Evolutionary conservation across 2,797 vertebrate genomes (phyloP).

Genomic region (Cuculus canorus): DNA sequence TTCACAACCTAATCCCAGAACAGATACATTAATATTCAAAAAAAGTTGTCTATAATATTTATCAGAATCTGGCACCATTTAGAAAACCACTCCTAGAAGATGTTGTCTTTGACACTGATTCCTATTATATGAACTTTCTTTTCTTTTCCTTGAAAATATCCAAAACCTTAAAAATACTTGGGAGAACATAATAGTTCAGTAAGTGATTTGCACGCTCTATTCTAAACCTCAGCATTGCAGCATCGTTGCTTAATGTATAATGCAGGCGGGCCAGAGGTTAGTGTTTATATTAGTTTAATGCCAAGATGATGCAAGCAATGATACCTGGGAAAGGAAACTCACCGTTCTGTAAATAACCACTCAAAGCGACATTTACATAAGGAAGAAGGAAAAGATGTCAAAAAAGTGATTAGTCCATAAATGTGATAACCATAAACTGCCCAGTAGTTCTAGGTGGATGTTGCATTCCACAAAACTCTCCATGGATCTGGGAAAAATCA

Average conservation of each 20-base stretch:
- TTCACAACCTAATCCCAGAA: background rate
- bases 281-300: background rate
- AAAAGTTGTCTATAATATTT: background rate
- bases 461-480: background rate
- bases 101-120: background rate
- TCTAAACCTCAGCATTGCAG: background rate
- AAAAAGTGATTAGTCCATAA: background rate
- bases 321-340: background rate
- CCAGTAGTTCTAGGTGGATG: background rate
- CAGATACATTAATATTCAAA: background rate
- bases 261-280: background rate
- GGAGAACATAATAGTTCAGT: background rate
- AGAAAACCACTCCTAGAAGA: background rate
- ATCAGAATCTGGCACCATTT: background rate
- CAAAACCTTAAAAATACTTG: background rate
- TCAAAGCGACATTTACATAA: accelerated
- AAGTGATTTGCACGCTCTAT: background rate
- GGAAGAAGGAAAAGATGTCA: background rate
- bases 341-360: background rate
- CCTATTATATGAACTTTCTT: background rate
- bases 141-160: background rate
- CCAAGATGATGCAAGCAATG: background rate
- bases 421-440: background rate
- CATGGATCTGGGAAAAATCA: background rate
- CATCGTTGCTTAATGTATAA: background rate